A percentile compares a stretch with the other conserved stretches of the same genome.
Evolutionary conservation across 1,140 invertebrate species (phyloP).

Genomic region (Dendrolimus kikuchii): DNA sequence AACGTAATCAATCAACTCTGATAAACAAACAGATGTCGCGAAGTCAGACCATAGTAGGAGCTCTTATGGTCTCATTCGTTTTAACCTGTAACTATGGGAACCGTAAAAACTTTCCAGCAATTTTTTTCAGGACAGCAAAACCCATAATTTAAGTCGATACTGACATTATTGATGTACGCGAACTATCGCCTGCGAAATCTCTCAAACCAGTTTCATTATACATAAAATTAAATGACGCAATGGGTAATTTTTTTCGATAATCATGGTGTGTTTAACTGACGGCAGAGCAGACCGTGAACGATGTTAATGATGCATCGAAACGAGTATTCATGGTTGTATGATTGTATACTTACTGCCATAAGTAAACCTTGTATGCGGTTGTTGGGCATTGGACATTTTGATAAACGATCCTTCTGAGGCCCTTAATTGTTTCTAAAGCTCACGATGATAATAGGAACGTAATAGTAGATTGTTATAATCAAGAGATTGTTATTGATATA

Average conservation of each 20-base stretch:
- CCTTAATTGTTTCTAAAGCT: slow-evolving; percentile 54
- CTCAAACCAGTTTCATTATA: neutral
- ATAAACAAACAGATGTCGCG: too few species aligned
- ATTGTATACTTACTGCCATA: slow-evolving; percentile 10
- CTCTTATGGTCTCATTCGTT: too few species aligned
- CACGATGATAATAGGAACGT: slow-evolving; percentile 45
- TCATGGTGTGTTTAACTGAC: slow-evolving; percentile 24
- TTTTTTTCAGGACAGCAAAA: too few species aligned
- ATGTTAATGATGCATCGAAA: slow-evolving; percentile 49
- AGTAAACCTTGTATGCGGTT: slow-evolving; percentile 42
- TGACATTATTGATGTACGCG: too few species aligned
- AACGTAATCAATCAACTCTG: too few species aligned
- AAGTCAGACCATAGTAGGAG: too few species aligned
- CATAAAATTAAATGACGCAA: slow-evolving; percentile 24
- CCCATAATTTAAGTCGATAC: too few species aligned
- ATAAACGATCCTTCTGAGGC: slow-evolving; percentile 36
- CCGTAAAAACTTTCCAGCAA: too few species aligned
- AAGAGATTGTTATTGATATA: too few species aligned
- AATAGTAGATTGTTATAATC: slow-evolving; percentile 7
- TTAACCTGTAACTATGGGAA: too few species aligned
- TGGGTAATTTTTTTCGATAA: slow-evolving; percentile 36
- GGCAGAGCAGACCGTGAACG: slow-evolving; percentile 26
- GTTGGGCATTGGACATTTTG: slow-evolving; percentile 27
- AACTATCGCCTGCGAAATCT: too few species aligned
- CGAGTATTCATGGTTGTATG: slow-evolving; percentile 28